These are phyloP conservation scores for Drosophila limbata DNA, from an alignment of 2,888 invertebrate genomes.

Conservation along the genomic window DNA sequence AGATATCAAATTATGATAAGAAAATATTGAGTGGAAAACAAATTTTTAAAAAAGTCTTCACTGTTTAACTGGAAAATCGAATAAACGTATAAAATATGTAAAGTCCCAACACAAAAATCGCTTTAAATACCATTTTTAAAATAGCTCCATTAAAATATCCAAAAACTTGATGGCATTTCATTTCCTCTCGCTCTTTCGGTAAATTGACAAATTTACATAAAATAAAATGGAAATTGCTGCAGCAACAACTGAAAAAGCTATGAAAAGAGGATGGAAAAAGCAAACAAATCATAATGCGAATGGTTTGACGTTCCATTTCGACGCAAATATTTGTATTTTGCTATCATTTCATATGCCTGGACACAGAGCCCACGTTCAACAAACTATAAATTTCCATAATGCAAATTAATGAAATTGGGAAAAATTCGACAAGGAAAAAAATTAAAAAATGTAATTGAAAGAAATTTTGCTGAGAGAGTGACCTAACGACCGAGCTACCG, in stretches of 20 bases:
- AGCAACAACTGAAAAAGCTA: conserved; percentile 12
- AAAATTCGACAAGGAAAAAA: conserved; percentile 27
- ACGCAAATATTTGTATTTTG: conserved; percentile 53
- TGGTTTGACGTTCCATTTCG: conserved; percentile 18
- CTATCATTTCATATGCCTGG: conserved; percentile 58
- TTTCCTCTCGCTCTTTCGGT: conserved; percentile 34
- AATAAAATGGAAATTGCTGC: conserved; percentile 39
- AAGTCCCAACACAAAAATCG: conserved; percentile 10
- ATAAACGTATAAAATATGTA: conserved; percentile 32
- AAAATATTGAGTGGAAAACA: too few relatives aligned
- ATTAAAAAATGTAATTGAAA: conserved; percentile 54
- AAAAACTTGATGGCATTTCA: conserved; percentile 32
- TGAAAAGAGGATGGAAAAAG: conserved; percentile 13
- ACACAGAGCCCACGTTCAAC: conserved; percentile 23
- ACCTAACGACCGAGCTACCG: conserved; percentile 41
- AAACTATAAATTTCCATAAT: conserved; percentile 69
- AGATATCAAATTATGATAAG: too few relatives aligned
- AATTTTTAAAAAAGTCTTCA: not conserved
- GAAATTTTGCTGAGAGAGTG: conserved; percentile 59
- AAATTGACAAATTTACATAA: conserved; percentile 66
- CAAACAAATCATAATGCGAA: conserved; percentile 63
- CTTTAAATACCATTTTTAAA: conserved; percentile 17
- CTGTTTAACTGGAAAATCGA: not conserved
- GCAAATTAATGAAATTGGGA: conserved; percentile 59
- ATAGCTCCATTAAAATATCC: conserved; percentile 47